Percentiles rank a stretch among this genome's conserved stretches.
phyloP scores from a whole-genome alignment of 2,113 vertebrate genomes.

The Arizona elegans region DNA sequence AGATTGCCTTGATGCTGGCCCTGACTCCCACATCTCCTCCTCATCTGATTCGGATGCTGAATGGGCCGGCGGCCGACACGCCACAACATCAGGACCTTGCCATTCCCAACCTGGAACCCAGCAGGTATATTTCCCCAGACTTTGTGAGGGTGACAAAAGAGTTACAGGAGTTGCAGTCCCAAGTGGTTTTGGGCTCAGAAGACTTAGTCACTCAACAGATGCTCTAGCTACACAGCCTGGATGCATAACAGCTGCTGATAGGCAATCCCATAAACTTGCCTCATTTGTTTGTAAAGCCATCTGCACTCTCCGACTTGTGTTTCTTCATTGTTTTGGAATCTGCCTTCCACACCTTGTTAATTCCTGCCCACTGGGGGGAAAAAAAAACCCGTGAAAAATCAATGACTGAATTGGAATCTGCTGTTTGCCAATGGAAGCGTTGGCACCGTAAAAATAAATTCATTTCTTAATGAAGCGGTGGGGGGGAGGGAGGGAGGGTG shows the following conservation, averaged over 20 bases:
- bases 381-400: neutral
- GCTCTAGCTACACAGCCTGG: neutral
- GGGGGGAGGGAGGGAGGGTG: fast-evolving
- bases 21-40: too few species aligned
- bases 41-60: too few species aligned
- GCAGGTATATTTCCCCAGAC: neutral
- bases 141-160: neutral
- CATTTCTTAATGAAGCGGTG: neutral
- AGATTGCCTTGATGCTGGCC: too few species aligned
- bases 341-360: neutral
- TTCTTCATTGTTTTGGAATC: neutral
- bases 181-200: neutral
- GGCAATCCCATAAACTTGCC: neutral
- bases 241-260: neutral
- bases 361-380: neutral
- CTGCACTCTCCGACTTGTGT: neutral
- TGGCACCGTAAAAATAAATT: neutral
- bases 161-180: neutral
- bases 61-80: too few species aligned
- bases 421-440: neutral
- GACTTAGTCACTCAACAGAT: neutral
- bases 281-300: neutral
- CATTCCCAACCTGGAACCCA: neutral
- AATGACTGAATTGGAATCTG: neutral
- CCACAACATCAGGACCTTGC: neutral